Evolutionary conservation across 2,888 invertebrate species (phyloP), one percentile per base, ranked within the genome.

Genomic region (Amiota mariae): DNA sequence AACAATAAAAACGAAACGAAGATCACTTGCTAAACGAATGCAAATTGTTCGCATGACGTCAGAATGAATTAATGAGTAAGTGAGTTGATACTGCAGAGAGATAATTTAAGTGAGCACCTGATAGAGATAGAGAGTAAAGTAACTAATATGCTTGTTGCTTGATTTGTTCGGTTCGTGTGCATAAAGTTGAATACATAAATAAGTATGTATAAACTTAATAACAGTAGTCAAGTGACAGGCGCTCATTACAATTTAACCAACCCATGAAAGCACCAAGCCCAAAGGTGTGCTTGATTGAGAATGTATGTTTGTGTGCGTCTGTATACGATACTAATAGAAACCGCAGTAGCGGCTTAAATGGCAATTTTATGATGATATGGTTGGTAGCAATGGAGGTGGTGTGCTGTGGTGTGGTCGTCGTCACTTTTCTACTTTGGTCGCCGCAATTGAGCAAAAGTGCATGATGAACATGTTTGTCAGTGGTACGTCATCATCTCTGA

Each of bases 251-350:
- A 15, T 54, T 51, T 51, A n/a, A 51, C 8, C 54, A 59, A 15
- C 20, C 11, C 71, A 36, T 36, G 36, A 6, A 36, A 36, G 2
- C 36, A 36, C 36, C 36, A 36, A 36, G 13, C 24, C 12, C 57
- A 59, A 63, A 13, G 63, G 70, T 15, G 20, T n/a, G 9, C 56
- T 20, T 59, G 49, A n/a, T 67, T 73, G 74, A 72, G n/a, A n/a
- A n/a, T n/a, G n/a, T n/a, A n/a, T n/a, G 70, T 51, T 68, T 76
- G 77, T 76, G 74, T 76, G 73, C 73, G 73, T 73, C 76, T 76
- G 74, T 63, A 75, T 10, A 18, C 8, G 20, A 1, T 36, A 36
- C 36, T 6, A 36, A 36, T 36, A 36, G 48, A 61, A 13, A 47
- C 8, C 15, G 20, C 20, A 67, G 20, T 15, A 64, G 64, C 64